Percentiles rank a stretch among this genome's conserved stretches.
These are phyloP conservation scores for Coelinius sp. DNA, from an alignment of 2,888 invertebrate species.

Conservation along the genomic window DNA sequence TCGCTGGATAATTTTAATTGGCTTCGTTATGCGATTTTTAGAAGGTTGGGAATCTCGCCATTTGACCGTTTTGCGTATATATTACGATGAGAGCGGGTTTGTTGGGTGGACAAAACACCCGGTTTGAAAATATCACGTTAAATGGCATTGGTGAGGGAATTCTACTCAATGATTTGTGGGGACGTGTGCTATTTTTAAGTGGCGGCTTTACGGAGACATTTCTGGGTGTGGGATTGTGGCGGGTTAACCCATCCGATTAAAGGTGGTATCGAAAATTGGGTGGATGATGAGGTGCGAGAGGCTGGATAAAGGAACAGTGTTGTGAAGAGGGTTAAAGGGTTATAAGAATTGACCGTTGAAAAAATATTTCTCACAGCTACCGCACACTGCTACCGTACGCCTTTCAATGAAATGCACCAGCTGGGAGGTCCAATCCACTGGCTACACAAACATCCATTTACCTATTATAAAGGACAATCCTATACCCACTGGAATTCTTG, in stretches of 20 bases:
- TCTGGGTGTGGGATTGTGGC: background rate
- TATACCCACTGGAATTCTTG: slow-evolving; percentile 59
- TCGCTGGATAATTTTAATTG: slow-evolving; percentile 45
- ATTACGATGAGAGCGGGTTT: background rate
- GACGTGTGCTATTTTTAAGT: slow-evolving; percentile 51
- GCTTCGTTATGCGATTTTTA: slow-evolving; percentile 43
- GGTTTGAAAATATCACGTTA: background rate
- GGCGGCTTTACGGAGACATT: slow-evolving; percentile 43
- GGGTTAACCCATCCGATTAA: background rate
- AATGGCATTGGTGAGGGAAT: slow-evolving; percentile 16
- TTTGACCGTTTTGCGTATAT: slow-evolving; percentile 6
- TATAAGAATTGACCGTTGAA: slow-evolving; percentile 13
- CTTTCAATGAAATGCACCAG: background rate
- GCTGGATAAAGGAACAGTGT: slow-evolving; percentile 1
- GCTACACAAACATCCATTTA: background rate
- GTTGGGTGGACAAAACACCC: background rate
- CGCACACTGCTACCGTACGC: slow-evolving; percentile 30
- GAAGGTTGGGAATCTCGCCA: slow-evolving; percentile 24
- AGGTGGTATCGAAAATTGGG: background rate
- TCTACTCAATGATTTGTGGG: slow-evolving; percentile 49
- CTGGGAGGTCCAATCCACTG: slow-evolving; percentile 5
- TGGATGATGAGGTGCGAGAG: slow-evolving; percentile 2
- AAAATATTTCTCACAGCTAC: slow-evolving; percentile 30
- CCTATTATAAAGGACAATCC: slow-evolving; percentile 5
- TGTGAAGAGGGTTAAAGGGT: slow-evolving; percentile 16